Evolutionary conservation across 1,140 invertebrate species (phyloP).

Genomic region (Gryllus bimaculatus): DNA sequence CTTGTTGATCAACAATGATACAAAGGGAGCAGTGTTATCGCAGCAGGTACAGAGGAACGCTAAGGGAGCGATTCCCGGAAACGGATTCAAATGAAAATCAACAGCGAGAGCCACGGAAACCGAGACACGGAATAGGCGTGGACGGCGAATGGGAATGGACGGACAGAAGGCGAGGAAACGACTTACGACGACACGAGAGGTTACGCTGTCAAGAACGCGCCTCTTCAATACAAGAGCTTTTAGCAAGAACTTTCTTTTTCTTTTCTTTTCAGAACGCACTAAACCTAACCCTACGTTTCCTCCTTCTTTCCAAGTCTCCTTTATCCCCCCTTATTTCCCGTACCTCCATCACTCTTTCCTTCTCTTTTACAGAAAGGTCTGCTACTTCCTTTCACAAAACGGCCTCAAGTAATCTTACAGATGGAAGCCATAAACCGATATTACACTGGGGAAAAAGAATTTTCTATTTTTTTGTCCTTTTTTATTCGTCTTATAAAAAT

Average conservation of each 20-base stretch:
- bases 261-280: background rate
- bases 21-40: too few species aligned
- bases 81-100: too few species aligned
- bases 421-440: slow-evolving; percentile 38
- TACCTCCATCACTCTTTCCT: background rate
- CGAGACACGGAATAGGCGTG: background rate
- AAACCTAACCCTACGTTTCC: background rate
- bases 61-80: too few species aligned
- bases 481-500: slow-evolving; percentile 34
- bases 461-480: slow-evolving; percentile 33
- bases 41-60: too few species aligned
- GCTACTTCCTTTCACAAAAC: slow-evolving; percentile 31
- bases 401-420: slow-evolving; percentile 36
- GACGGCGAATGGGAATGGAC: background rate
- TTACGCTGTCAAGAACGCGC: background rate
- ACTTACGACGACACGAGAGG: background rate
- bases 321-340: slow-evolving; percentile 4
- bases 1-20: too few species aligned
- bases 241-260: slow-evolving; percentile 2
- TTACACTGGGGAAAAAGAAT: slow-evolving; percentile 34
- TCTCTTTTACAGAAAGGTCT: slow-evolving; percentile 18
- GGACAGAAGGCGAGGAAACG: background rate
- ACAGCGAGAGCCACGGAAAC: background rate
- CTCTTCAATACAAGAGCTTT: slow-evolving; percentile 18
- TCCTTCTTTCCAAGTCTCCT: background rate